Percentiles rank a stretch among this genome's conserved stretches.
phyloP scores from a whole-genome alignment of 2,797 vertebrate species.

The Etheostoma nigrum region DNA sequence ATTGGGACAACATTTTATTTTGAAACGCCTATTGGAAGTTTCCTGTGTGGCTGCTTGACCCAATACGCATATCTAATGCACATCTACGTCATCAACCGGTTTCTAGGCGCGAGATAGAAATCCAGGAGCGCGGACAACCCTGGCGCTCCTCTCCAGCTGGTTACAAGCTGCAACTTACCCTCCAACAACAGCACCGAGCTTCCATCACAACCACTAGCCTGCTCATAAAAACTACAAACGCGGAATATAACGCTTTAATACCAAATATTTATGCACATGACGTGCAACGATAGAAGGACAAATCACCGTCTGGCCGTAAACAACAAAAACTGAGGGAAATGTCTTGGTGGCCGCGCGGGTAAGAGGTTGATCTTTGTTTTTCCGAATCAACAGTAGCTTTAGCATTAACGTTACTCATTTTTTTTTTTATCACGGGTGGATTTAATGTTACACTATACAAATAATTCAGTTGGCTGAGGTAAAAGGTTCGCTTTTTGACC shows the following conservation, averaged over 20 bases:
- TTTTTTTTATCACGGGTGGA: rapidly evolving
- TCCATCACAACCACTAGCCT: not conserved
- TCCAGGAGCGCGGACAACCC: constrained; percentile 74
- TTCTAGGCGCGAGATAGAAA: constrained; percentile 86
- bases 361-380: constrained; percentile 47
- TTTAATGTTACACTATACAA: not conserved
- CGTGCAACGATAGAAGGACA: constrained; percentile 4
- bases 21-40: constrained; percentile 30
- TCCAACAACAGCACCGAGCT: not conserved
- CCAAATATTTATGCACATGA: constrained; percentile 36
- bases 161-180: not conserved
- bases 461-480: no score
- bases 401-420: not conserved
- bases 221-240: not conserved
- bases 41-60: rapidly evolving
- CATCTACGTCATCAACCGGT: constrained; percentile 70
- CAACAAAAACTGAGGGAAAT: constrained; percentile 75
- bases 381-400: not conserved
- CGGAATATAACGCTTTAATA: not conserved
- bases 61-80: constrained; percentile 58
- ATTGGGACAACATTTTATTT: constrained; percentile 21
- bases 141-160: constrained; percentile 46
- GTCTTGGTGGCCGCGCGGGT: constrained; percentile 87
- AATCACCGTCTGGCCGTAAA: constrained; percentile 37
- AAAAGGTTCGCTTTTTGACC: not conserved